Base-by-base conservation (phyloP, 1,140 invertebrate genomes). In the Lordiphosa clarofinis region DNA sequence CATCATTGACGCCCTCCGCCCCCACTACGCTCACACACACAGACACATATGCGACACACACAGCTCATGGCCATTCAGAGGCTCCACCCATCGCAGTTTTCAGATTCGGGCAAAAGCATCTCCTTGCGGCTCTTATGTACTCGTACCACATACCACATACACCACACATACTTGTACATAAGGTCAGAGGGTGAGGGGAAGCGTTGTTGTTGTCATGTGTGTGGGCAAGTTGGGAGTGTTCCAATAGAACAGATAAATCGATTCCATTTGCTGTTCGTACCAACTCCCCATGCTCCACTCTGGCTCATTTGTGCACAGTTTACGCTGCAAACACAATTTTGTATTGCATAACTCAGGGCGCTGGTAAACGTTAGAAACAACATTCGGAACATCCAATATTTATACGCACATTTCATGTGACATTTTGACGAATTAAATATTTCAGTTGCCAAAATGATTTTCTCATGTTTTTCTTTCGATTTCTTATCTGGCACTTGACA, bases 191-290 rank as follows among this genome's bases (percentile, higher is more conserved):
- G 10, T 31, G 24, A 24, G 11, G 24, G 10, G 11, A n/a, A 15
- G 19, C 13, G 39, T n/a, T 35, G 39, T n/a, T 60, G 38, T 46
- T 31, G 43, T 38, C 54, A 40, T 68, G 43, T 50, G 61, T 37
- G 37, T 58, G 50, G 48, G 42, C 13, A 44, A 50, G 55, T 37
- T 43, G 39, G 38, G 48, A 37, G 43, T 38, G 40, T 35, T 19
- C 73, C 78, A 84, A 82, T 82, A 84, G 63, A 76, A 78, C 78
- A 78, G 61, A 84, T 84, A 84, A 84, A 84, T 84, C 78, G 78
- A 84, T 84, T 84, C 46, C 65, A 58, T 66, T 66, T 76, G 56
- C 19, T 62, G 56, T 82, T 56, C 36, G 37, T 19, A 31, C 54
- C 50, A 11, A n/a, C 28, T 48, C 35, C 28, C n/a, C 31, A 4